Base-by-base conservation (phyloP, 1,140 invertebrate genomes). In the Zaprionus inermis region DNA sequence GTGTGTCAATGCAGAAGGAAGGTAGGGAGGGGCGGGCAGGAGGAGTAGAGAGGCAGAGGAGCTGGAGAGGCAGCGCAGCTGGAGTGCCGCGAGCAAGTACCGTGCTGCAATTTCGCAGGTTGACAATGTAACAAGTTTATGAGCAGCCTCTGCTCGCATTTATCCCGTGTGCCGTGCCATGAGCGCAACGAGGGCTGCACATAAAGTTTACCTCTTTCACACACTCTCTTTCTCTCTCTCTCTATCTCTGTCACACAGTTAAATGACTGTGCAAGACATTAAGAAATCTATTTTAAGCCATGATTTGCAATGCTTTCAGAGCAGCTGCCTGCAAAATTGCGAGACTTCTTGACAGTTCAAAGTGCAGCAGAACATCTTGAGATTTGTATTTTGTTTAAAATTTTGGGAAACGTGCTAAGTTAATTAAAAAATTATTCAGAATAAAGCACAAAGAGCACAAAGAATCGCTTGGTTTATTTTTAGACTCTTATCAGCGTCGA, bases 91-190 rank as follows among this genome's bases (percentile, higher is more conserved):
- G 3, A 28, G 2, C 24, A 16, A 20, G 18, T 12, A 38, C 11
- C 10, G 1, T 16, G 5, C 24, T 46, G 56, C 63, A 41, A 54
- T 52, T 77, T 44, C 65, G 24, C 68, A 34, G 76, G 63, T 70
- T 88, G 76, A 86, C 83, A 86, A 83, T 83, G 83, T 86, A 79
- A 84, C 84, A 81, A 78, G 83, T 79, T 86, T 86, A 89, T 80
- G 83, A 77, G 57, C 54, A 36, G 44, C n/a, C 38, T 60, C 60
- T 51, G 14, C 60, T 71, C 60, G 46, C 59, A 63, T 75, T 75
- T 75, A 54, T 55, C n/a, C 68, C 38, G 59, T 59, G 60, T 44
- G n/a, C n/a, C n/a, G n/a, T n/a, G n/a, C n/a, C n/a, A n/a, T n/a
- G 68, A 36, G 14, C 36, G 60, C 46, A 59, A 65, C 68, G 70